Evolutionary conservation across 1,140 invertebrate species (phyloP).

Genomic region (Trichonephila clavipes): DNA sequence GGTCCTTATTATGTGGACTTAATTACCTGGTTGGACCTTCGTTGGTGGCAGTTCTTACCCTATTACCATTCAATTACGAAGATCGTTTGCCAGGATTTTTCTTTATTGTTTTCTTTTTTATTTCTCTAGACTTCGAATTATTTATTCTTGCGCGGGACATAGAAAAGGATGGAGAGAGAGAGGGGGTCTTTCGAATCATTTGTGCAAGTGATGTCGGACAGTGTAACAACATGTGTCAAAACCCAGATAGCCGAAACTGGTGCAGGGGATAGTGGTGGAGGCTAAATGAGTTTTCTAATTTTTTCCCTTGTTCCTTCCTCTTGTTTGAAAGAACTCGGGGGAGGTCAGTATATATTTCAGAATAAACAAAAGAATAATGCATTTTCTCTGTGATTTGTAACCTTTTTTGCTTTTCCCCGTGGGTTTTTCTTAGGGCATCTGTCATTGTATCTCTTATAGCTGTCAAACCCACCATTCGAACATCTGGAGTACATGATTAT

Average conservation of each 20-base stretch:
- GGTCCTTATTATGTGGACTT: constrained; percentile 53
- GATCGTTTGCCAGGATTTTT: constrained; percentile 2
- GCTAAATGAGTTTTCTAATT: constrained; percentile 57
- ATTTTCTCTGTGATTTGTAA: constrained; percentile 11
- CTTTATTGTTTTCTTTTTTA: neutral
- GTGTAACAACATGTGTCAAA: constrained; percentile 68
- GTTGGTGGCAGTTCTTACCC: constrained; percentile 67
- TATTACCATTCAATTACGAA: constrained; percentile 72
- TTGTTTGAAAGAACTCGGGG: neutral
- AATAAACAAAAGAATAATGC: constrained; percentile 60
- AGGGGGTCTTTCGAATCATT: neutral
- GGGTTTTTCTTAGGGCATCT: constrained; percentile 3
- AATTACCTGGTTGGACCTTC: constrained; percentile 60
- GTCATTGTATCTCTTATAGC: constrained; percentile 19
- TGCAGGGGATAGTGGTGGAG: neutral
- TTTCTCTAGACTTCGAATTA: neutral
- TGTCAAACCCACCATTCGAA: neutral
- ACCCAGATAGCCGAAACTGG: constrained; percentile 12
- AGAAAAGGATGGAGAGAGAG: neutral
- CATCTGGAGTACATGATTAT: constrained; percentile 47
- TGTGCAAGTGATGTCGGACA: constrained; percentile 44
- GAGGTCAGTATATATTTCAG: neutral
- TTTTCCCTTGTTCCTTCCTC: neutral
- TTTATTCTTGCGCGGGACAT: neutral
- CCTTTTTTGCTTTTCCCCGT: neutral